Base-by-base conservation (phyloP, 2,797 vertebrate genomes). In the Oceanodroma leucorhoa region DNA sequence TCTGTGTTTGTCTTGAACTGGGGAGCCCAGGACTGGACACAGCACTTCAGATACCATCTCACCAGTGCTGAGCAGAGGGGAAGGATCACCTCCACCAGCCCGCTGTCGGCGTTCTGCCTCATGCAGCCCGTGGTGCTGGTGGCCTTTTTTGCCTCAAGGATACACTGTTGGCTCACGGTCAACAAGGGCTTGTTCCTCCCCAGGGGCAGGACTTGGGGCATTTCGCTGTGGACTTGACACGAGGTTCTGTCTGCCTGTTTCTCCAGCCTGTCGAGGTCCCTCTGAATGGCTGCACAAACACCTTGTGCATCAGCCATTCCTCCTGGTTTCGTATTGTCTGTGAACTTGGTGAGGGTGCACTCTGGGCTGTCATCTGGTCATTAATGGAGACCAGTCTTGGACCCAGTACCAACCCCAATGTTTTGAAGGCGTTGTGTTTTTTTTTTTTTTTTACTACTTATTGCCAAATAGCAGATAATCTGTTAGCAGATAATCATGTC, bases 31-130 rank as follows among this genome's bases (percentile, higher is more conserved):
- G 36, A 11, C 43, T 27, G 53, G 18, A 18, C 24, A 4, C 12
- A 10, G 29, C 29, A 6, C 58, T 32, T 45, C 21, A 51, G 32
- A 7, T 34, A 3, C 9, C 9, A 20, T 17, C 66, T 43, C 22
- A 21, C 7, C 55, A 16, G 38, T 36, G n/a, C 53, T 41, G 65
- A 55, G 60, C 34, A 9, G 34, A 48, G 20, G 24, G 30, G 41
- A 20, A 57, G 30, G 60, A 12, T 40, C 16, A 5, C 34, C 13
- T 41, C 51, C 16, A 9, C 40, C 30, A 30, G 3, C 38, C 46
- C 0, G 3, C 43, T n/a, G 30, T 34, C 36, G 6, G 9, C 0
- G 1, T 41, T 38, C 57, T 53, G 62, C 34, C 41, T 48, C 30
- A 2, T 21, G 21, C 29, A 27, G 48, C 80, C n/a, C 22, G 11